Evolutionary conservation across 2,888 invertebrate genomes (phyloP).

Genomic region (Drosophila testacea): DNA sequence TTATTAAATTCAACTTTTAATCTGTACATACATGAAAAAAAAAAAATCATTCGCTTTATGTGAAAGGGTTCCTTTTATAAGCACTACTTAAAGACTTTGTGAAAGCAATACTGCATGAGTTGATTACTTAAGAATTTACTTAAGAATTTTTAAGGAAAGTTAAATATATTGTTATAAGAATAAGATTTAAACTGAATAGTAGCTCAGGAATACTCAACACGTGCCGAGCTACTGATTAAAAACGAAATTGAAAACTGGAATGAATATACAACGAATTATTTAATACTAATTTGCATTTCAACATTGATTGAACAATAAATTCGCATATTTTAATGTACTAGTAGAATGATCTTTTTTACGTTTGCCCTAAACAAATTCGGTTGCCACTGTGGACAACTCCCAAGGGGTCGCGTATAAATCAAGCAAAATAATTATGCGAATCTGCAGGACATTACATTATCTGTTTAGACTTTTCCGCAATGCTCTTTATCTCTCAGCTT

Average conservation of each 20-base stretch:
- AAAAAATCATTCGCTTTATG: no score
- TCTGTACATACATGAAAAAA: no score
- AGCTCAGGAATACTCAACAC: no score
- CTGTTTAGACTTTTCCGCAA: conserved; percentile 56
- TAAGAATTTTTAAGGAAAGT: no score
- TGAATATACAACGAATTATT: conserved; percentile 2
- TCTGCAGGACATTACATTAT: conserved; percentile 68
- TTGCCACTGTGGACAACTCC: conserved; percentile 23
- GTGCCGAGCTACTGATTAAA: neutral
- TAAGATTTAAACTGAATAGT: no score
- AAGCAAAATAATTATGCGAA: conserved; percentile 73
- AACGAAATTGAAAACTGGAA: neutral
- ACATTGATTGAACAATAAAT: conserved; percentile 18
- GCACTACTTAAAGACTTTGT: no score
- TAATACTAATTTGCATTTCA: conserved; percentile 8
- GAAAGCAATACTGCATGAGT: neutral
- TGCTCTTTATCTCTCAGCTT: conserved; percentile 60
- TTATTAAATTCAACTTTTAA: neutral
- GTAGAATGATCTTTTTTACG: conserved; percentile 6
- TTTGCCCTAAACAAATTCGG: conserved; percentile 29
- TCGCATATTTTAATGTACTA: conserved; percentile 27
- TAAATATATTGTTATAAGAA: no score
- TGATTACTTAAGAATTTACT: neutral
- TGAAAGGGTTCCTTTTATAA: no score
- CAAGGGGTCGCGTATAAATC: conserved; percentile 59